A percentile compares a stretch with the other conserved stretches of the same genome.
Conservation (phyloP, 2,888 invertebrate genomes). For the Tiphia femorata region DNA sequence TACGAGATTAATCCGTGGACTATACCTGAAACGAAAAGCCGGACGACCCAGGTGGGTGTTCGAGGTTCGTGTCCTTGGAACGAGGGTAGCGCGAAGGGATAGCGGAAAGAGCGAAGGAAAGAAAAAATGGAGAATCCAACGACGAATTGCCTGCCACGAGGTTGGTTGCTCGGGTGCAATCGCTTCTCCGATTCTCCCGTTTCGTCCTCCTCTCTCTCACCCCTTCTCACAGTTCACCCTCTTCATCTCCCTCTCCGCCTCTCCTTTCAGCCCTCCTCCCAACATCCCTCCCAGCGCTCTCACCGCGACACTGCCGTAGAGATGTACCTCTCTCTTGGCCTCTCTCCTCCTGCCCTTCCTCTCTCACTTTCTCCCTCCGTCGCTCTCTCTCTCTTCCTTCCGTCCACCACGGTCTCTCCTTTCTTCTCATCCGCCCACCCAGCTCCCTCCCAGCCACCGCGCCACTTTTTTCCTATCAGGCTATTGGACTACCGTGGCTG, state of each 20-base stretch:
- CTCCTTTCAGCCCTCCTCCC: slow-evolving; percentile 3
- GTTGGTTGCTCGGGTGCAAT: slow-evolving; percentile 40
- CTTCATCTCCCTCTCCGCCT: background rate
- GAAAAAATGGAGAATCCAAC: slow-evolving; percentile 54
- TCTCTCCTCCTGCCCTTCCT: slow-evolving; percentile 20
- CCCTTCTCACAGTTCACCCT: slow-evolving; percentile 25
- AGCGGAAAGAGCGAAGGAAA: slow-evolving; percentile 27
- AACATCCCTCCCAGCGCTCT: too few relatives aligned
- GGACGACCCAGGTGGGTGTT: slow-evolving; percentile 9
- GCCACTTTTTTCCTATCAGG: slow-evolving; percentile 65
- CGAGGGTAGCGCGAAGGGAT: slow-evolving; percentile 11
- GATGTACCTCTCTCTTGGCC: slow-evolving; percentile 14
- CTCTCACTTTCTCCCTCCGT: slow-evolving; percentile 17
- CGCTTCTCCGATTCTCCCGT: slow-evolving; percentile 31
- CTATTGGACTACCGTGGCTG: slow-evolving; percentile 65
- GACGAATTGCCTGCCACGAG: slow-evolving; percentile 50
- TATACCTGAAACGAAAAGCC: slow-evolving; percentile 22
- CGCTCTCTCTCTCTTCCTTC: slow-evolving; percentile 38
- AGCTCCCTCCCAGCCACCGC: slow-evolving; percentile 31
- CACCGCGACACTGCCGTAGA: slow-evolving; percentile 45
- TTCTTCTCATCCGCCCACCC: slow-evolving; percentile 30
- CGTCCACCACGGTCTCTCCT: slow-evolving; percentile 38
- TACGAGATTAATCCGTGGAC: slow-evolving; percentile 20
- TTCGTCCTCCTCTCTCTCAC: slow-evolving; percentile 37
- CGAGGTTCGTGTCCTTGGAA: slow-evolving; percentile 14